A percentile compares a stretch with the other conserved stretches of the same genome.
These are phyloP conservation scores for Cryptus viduatorius DNA, from an alignment of 2,888 invertebrate species.

Conservation along the genomic window DNA sequence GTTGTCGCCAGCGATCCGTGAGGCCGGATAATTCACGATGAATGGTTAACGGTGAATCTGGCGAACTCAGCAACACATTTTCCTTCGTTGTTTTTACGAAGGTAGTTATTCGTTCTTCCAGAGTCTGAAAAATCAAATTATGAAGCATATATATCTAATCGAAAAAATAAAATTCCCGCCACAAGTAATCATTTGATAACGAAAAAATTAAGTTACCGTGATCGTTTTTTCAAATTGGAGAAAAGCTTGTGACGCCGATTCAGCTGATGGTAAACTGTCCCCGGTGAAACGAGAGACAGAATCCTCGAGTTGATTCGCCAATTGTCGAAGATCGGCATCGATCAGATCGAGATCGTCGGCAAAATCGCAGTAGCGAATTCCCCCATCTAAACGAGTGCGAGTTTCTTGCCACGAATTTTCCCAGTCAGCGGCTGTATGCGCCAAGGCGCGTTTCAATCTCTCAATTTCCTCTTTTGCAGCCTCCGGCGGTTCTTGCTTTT, in stretches of 20 bases:
- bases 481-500: conserved; percentile 89
- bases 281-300: conserved; percentile 85
- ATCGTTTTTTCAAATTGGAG: conserved; percentile 92
- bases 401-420: conserved; percentile 87
- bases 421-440: conserved; percentile 88
- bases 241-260: conserved; percentile 90
- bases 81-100: conserved; percentile 90
- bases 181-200: background rate
- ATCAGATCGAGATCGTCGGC: conserved; percentile 90
- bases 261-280: conserved; percentile 90
- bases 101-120: conserved; percentile 90
- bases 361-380: conserved; percentile 89
- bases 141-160: background rate
- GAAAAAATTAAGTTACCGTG: conserved; percentile 87
- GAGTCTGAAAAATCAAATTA: conserved; percentile 85
- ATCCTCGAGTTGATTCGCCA: conserved; percentile 77
- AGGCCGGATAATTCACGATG: conserved; percentile 88
- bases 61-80: conserved; percentile 77
- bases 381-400: conserved; percentile 88
- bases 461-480: conserved; percentile 90
- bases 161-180: background rate
- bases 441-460: conserved; percentile 88
- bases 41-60: conserved; percentile 87
- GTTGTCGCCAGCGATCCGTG: conserved; percentile 89
- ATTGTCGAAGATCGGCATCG: conserved; percentile 87